Base-by-base conservation (phyloP, 2,797 vertebrate species). In the Pygocentrus nattereri region DNA sequence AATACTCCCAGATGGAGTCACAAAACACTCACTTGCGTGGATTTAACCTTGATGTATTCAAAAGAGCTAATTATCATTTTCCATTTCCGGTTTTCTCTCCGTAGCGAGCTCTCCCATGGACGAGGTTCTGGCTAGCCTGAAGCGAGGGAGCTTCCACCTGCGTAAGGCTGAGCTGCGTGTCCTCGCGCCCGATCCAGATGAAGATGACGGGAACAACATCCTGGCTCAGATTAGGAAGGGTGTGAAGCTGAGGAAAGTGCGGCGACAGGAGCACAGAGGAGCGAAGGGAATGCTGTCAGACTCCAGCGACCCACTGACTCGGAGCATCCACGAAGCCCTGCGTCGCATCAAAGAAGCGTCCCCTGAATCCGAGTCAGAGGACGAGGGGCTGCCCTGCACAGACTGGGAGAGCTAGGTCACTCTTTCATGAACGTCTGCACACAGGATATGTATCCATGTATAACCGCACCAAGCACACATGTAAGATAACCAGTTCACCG, bases 141-240 rank as follows among this genome's bases (percentile, higher is more conserved):
- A 99, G 85, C 96, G 97, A 4, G 97, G 98, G 79, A 97, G 97
- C 78, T 99, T 99, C 93, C 97, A 98, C 87, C 94, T 99, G 91
- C 95, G 94, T 85, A 99, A 99, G 90, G 98, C 97, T 6, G 98
- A 99, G 91, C 96, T 98, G 80, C 95, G 97, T 8, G 96, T 96
- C 76, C 93, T 97, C 82, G 96, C 94, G 25, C 97, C 97, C 31
- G 98, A 97, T 92, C 97, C 96, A 1, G 96, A 97, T 88, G 95
- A 97, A 83, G 96, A 98, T 82, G 97, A 98, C 85, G 93, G 94
- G 92, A 94, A 97, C 93, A 99, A 98, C 91, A 99, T 99, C 93
- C 95, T 99, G 95, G 98, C 97, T 50, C 98, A 99, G 91, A 99
- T 99, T 93, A 93, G 98, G 52, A 97, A 97, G 88, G 98, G 98